Evolutionary conservation across 30 jellyfish, hydroid and myxozoan genomes (phyloP), one percentile per base, ranked within the genome.

Genomic region (Hydractinia echinata): DNA sequence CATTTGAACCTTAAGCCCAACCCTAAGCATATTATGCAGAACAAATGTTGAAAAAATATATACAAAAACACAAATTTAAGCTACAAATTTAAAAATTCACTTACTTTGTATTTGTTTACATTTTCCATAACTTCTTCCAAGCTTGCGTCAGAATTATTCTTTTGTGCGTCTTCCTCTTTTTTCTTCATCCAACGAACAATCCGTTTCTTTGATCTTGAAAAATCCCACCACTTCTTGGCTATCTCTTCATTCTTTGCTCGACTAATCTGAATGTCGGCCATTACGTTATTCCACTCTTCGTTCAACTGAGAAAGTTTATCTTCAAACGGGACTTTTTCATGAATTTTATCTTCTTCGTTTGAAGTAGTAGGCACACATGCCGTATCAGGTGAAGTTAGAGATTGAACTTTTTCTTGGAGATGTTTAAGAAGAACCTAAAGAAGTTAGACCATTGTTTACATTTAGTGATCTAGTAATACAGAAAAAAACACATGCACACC

Each of bases 161-260:
- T 51, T 64, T 64, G 51, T 64, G 39, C 16, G 39, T 64, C 74
- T 64, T 13, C 39, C 74, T 64, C 74, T 64, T 64, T 64, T 51
- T 64, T 64, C 39, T 64, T 51, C 74, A 64, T 64, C 74, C 74
- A 64, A 64, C 74, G 74, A 44, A 64, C 19, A 13, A 71, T 50
- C 81, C 51, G 39, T 15, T 71, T 71, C 61, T 85, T 90, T 62
- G 95, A 85, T 19, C 90, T 84, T 11, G 97, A 81, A 48, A 90
- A 76, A 61, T 90, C 95, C 94, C 94, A 90, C 97, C 97, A 90
- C 48, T 90, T 82, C 77, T 76, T 83, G 3, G 97, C 95, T 0
- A 79, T 76, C 48, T 10, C 61, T 69, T 90, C 95, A 15, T 89
- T 94, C 51, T 85, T 90, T 6, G 54, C 15, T 71, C 84, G 79